These are phyloP conservation scores for Bujurquina vittata DNA, from an alignment of 2,113 vertebrate genomes.

Conservation along the genomic window DNA sequence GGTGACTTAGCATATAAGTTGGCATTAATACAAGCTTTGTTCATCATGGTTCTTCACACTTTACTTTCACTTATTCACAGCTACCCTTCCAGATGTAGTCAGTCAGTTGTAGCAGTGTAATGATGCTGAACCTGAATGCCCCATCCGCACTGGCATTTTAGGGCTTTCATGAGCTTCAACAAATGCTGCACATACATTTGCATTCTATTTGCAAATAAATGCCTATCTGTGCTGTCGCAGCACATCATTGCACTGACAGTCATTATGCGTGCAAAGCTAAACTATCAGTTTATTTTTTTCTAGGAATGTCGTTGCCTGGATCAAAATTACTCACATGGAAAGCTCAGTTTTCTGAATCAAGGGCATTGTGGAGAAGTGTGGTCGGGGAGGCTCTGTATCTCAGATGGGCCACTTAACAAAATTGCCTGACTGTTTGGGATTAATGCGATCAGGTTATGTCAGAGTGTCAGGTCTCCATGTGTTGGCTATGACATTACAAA, in stretches of 20 bases:
- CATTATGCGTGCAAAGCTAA: not conserved
- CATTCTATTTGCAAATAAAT: conserved; percentile 11
- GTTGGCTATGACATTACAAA: conserved; percentile 18
- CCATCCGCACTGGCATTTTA: not conserved
- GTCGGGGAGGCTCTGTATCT: conserved; percentile 51
- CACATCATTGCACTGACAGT: not conserved
- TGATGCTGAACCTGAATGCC: not conserved
- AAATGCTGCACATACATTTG: not conserved
- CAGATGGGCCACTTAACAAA: conserved; percentile 46
- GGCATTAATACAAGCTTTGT: conserved; percentile 41
- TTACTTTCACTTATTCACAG: conserved; percentile 5
- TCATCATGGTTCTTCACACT: conserved; percentile 35
- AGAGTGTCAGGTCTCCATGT: conserved; percentile 28
- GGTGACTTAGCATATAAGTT: conserved; percentile 54
- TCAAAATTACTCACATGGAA: conserved; percentile 2
- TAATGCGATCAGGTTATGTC: conserved; percentile 42
- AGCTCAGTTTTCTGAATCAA: not conserved
- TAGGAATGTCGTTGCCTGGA: conserved; percentile 18
- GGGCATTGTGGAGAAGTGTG: not conserved
- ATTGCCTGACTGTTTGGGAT: conserved; percentile 56
- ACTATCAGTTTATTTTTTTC: conserved; percentile 17
- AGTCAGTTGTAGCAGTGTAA: not conserved
- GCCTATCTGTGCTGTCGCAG: not conserved
- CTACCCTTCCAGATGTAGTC: not conserved
- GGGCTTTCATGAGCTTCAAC: not conserved